Evolutionary conservation across 2,888 invertebrate species (phyloP), one percentile per base, ranked within the genome.

Genomic region (Choristoneura rosaceana): DNA sequence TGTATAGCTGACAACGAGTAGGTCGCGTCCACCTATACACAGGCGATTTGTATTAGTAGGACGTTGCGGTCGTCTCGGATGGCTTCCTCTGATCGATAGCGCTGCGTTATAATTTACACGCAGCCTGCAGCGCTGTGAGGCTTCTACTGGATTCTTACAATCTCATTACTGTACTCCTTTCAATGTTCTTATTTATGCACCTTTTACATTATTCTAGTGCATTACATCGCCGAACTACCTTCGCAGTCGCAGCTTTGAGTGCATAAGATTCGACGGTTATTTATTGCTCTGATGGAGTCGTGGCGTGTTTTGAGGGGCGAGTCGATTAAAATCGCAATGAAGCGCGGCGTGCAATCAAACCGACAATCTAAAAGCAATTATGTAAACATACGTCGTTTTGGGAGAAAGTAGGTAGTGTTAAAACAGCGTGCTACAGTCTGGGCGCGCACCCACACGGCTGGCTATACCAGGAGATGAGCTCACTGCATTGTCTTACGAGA

Each of bases 381-480:
- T 43, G 74, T 71, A 79, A 82, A 84, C 83, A 86, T 82, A 82
- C 69, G 60, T 59, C 74, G 55, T 65, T 76, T 80, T 81, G 81
- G 75, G 81, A 77, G 78, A 80, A 83, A 84, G 79, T 83, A 77
- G 75, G 79, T 83, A 77, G 75, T 12, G 41, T 38, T 68, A 17
- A 58, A 79, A 77, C 76, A 74, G 55, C 33, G 55, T 50, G 38
- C 38, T 38, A 7, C 14, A 50, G 67, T 75, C 74, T 63, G 74
- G 70, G 69, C 68, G 55, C 55, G 66, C 66, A 55, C 80, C 74
- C 74, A 62, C 60, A 60, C 69, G 69, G 68, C 73, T 70, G 70
- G 73, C 77, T 83, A 82, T 79, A 82, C 78, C 75, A 69, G 78
- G 77, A 78, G 80, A 80, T 84, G 86, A 86, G 80, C 78, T 80